Base-by-base conservation (phyloP, 1,140 invertebrate species). In the Drosophila simulans region DNA sequence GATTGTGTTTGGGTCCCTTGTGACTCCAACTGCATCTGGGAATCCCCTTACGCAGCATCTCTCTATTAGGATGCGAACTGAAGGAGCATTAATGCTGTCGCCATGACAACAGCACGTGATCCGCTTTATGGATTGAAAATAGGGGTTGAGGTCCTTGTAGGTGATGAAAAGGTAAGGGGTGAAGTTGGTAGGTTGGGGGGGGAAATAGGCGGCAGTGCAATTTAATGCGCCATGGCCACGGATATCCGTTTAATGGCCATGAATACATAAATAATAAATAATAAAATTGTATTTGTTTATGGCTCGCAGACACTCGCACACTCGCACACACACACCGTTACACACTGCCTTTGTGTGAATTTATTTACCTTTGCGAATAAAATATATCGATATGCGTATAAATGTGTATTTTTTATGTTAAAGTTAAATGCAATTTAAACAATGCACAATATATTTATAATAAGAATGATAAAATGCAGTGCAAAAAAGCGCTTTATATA, bases 181-280 rank as follows among this genome's bases (percentile, higher is more conserved):
- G 60, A 39, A n/a, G 35, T 2, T 20, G 53, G 5, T 2, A 27
- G 53, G 5, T 31, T 0, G 1, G 20, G 20, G 20, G 20, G 20
- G 20, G 20, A 3, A 22, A 2, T 22, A 2, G 20, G 20, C 20
- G 20, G 59, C 53, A 62, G 48, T 79, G 83, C 82, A 88, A 86
- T 86, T 86, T 86, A 86, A 88, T 86, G 82, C 83, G 70, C 79
- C 77, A 86, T 78, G 83, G 75, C 70, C 79, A 83, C 83, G 83
- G 83, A 86, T 89, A 88, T 88, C 84, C 84, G 84, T 88, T 89
- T 88, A 88, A 86, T 88, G 83, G 83, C 83, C 83, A 86, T 86
- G 83, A 86, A 86, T 86, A 89, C 83, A 86, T 86, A 86, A 86
- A 86, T 86, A 86, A 86, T 86, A 86, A 86, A 86, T 86, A 86